Conservation (phyloP, 1,140 invertebrate genomes). For the Parasteatoda tepidariorum region DNA sequence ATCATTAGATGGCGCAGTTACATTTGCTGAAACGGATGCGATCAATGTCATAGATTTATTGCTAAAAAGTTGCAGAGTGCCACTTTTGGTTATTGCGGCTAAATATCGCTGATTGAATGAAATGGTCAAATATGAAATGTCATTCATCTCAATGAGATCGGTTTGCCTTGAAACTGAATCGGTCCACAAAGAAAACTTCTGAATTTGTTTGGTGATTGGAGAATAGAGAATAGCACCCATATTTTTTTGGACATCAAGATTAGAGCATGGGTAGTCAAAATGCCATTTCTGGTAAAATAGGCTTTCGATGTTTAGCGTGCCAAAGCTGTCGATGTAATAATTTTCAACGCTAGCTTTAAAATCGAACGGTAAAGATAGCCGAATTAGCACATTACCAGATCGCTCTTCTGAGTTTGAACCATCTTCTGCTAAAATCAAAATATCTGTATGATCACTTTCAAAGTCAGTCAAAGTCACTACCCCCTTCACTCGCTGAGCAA, state of each 20-base stretch:
- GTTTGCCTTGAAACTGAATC: not conserved
- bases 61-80: not conserved
- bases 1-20: not conserved
- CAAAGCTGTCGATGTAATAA: not conserved
- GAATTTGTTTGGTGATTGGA: not conserved
- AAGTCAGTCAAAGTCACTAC: not conserved
- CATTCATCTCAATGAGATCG: not conserved
- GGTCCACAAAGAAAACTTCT: not conserved
- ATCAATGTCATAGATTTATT: not conserved
- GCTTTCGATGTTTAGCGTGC: not conserved
- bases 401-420: not conserved
- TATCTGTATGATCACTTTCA: not conserved
- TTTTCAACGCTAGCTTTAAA: not conserved
- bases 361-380: not conserved
- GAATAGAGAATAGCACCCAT: not conserved
- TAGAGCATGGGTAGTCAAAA: not conserved
- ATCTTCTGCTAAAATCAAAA: not conserved
- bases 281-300: not conserved
- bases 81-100: not conserved
- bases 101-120: not conserved
- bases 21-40: not conserved
- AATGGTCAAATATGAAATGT: not conserved
- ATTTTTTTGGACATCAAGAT: not conserved
- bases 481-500: not conserved
- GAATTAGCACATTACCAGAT: not conserved